Percentiles rank a stretch among this genome's conserved stretches.
Conservation (phyloP, 2,113 vertebrate species). For the Elachura formosa region DNA sequence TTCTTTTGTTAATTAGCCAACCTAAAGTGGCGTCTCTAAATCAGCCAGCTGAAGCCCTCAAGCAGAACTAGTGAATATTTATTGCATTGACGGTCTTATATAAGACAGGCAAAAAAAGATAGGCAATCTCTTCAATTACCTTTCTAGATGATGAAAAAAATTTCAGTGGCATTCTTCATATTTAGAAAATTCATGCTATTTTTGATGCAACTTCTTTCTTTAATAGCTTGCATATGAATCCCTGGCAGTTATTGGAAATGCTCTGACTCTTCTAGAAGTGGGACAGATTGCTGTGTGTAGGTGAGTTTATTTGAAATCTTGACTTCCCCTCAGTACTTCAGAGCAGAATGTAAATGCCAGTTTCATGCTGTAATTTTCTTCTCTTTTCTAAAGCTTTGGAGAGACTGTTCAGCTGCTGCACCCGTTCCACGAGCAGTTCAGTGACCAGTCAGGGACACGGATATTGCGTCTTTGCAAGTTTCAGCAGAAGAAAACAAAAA, state of each 20-base stretch:
- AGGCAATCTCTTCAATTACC: not conserved
- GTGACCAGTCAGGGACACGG: constrained; percentile 85
- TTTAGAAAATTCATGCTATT: not conserved
- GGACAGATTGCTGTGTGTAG: constrained; percentile 97
- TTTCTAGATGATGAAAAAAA: not conserved
- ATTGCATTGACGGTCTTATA: not conserved
- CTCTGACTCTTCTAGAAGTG: constrained; percentile 91
- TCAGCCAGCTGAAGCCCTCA: not conserved
- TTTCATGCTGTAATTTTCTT: not conserved
- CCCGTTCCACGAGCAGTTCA: constrained; percentile 93
- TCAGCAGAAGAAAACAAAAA: constrained; percentile 96
- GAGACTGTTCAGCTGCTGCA: constrained; percentile 92
- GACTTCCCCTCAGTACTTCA: not conserved
- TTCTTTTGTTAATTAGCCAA: not conserved
- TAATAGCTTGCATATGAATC: constrained; percentile 93
- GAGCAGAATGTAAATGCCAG: not conserved
- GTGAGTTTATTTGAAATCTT: constrained; percentile 66
- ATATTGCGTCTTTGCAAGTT: constrained; percentile 92
- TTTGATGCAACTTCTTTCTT: not conserved
- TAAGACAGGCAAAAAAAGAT: not conserved
- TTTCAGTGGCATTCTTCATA: not conserved
- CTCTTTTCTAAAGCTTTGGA: constrained; percentile 82
- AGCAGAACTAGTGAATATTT: not conserved
- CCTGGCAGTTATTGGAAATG: constrained; percentile 91
- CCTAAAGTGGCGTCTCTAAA: not conserved